These are phyloP conservation scores for Hydractinia echinata DNA, from an alignment of 30 jellyfish, hydroid and myxozoan genomes.

Conservation along the genomic window DNA sequence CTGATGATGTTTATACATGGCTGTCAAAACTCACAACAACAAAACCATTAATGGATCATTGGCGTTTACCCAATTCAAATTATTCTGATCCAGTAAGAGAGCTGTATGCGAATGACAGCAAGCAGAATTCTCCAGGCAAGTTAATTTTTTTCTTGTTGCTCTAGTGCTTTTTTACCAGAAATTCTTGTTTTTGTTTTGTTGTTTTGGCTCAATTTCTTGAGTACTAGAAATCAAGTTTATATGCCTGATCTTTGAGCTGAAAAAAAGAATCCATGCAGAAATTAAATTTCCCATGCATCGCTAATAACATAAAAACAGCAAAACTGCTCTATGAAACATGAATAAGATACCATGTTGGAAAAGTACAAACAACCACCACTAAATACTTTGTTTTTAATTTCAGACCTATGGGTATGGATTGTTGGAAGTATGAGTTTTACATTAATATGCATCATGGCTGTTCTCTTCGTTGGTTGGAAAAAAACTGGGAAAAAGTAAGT, in stretches of 20 bases:
- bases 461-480: background rate
- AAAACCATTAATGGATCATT: conserved; percentile 9
- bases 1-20: conserved; percentile 19
- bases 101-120: background rate
- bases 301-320: too few species aligned
- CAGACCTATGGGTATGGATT: conserved; percentile 24
- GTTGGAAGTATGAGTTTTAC: background rate
- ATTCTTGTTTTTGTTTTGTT: too few species aligned
- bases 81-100: conserved; percentile 1
- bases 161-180: too few species aligned
- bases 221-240: too few species aligned
- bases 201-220: too few species aligned
- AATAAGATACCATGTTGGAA: too few species aligned
- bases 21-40: conserved; percentile 16
- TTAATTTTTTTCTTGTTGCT: too few species aligned
- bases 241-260: too few species aligned
- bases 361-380: background rate
- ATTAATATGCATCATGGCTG: background rate
- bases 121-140: too few species aligned
- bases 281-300: too few species aligned
- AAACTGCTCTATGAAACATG: too few species aligned
- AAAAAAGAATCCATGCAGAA: too few species aligned
- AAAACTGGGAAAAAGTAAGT: conserved; percentile 11
- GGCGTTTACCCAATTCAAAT: background rate
- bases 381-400: background rate